Percentiles rank a stretch among this genome's conserved stretches.
phyloP scores from a whole-genome alignment of 2,888 invertebrate species.

The Brenthis ino region DNA sequence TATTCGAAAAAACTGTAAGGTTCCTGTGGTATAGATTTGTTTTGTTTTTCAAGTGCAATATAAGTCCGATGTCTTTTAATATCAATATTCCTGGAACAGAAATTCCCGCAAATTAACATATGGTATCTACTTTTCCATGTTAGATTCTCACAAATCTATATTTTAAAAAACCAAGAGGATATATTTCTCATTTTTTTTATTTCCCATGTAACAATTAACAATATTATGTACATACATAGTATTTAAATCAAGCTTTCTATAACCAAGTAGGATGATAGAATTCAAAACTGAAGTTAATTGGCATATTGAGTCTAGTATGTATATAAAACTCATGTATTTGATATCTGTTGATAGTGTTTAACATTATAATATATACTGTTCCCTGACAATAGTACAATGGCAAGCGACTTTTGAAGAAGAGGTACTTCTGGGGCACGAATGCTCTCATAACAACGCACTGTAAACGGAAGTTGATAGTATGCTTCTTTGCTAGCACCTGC shows the following conservation, averaged over 20 bases:
- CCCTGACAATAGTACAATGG: slow-evolving; percentile 69
- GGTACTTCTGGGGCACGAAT: slow-evolving; percentile 48
- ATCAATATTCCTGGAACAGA: too few species aligned
- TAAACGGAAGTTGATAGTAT: slow-evolving; percentile 45
- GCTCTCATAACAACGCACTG: slow-evolving; percentile 60
- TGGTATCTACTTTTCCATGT: too few species aligned
- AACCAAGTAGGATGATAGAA: slow-evolving; percentile 57
- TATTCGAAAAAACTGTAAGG: too few species aligned
- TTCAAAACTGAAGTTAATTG: slow-evolving; percentile 51
- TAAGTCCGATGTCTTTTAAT: too few species aligned
- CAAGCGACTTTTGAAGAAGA: slow-evolving; percentile 52
- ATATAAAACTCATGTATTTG: slow-evolving; percentile 65
- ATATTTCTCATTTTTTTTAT: too few species aligned
- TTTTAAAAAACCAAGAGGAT: too few species aligned
- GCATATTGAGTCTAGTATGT: slow-evolving; percentile 44
- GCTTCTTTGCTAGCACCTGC: slow-evolving; percentile 53
- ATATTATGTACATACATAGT: not conserved
- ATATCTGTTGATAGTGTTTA: slow-evolving; percentile 49
- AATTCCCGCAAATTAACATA: too few species aligned
- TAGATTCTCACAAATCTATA: too few species aligned
- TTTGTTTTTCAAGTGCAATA: too few species aligned
- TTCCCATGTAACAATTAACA: too few species aligned
- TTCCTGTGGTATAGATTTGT: too few species aligned
- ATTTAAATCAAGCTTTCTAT: slow-evolving; percentile 19
- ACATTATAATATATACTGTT: slow-evolving; percentile 44